Evolutionary conservation across 2,888 invertebrate genomes (phyloP).

Genomic region (Imbricaverruca yamaguchii): DNA sequence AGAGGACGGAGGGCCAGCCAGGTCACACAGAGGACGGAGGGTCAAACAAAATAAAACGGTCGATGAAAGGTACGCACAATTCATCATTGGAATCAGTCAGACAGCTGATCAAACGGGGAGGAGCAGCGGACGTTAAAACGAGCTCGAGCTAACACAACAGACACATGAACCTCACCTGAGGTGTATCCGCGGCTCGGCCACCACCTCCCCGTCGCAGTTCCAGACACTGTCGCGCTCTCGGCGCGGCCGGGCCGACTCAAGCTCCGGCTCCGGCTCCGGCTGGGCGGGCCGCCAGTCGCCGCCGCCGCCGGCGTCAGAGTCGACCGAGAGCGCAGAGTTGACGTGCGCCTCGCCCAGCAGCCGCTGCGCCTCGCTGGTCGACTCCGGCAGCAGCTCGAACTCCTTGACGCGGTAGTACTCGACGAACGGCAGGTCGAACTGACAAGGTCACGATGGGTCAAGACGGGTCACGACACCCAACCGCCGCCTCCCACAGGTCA

Average conservation of each 20-base stretch:
- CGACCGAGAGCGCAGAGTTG: conserved; percentile 1
- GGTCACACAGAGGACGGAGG: no score
- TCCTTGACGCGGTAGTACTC: conserved; percentile 64
- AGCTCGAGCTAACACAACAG: no score
- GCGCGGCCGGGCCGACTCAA: conserved; percentile 35
- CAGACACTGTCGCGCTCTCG: conserved; percentile 29
- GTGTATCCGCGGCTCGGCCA: conserved; percentile 26
- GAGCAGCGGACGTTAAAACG: no score
- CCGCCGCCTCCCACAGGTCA: no score
- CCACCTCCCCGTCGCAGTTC: conserved; percentile 32
- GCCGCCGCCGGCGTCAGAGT: not conserved
- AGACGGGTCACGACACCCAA: no score
- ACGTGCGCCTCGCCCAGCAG: not conserved
- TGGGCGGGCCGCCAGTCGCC: not conserved
- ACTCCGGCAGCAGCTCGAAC: conserved; percentile 56
- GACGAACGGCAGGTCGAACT: conserved; percentile 65
- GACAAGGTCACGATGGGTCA: conserved; percentile 23
- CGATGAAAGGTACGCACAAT: no score
- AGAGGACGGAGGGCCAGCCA: no score
- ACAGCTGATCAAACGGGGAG: no score
- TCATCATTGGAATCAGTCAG: no score
- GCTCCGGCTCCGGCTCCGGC: conserved; percentile 38
- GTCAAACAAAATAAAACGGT: no score
- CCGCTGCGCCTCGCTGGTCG: not conserved
- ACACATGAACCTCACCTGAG: conserved; percentile 24